These are phyloP conservation scores for Dreissena polymorpha DNA, from an alignment of 1,140 invertebrate species.

Conservation along the genomic window DNA sequence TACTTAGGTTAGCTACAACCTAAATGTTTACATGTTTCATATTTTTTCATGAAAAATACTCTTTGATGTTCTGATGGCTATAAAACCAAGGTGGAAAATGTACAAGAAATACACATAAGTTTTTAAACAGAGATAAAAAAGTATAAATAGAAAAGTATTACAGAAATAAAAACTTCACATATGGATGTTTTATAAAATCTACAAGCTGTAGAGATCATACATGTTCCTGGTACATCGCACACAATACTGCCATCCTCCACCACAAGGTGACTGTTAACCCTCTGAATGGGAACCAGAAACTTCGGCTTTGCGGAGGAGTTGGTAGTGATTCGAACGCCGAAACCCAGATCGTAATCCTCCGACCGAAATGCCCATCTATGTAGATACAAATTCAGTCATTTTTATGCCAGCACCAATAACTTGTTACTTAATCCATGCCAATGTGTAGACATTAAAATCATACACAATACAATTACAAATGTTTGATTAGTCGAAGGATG, in stretches of 20 bases:
- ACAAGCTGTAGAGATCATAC: constrained; percentile 82
- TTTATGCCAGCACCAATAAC: neutral
- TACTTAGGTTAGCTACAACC: too few relatives aligned
- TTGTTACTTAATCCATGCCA: neutral
- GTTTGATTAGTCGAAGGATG: too few relatives aligned
- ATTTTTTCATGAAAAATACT: too few relatives aligned
- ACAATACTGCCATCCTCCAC: constrained; percentile 89
- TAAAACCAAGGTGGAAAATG: too few relatives aligned
- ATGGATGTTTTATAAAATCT: too few relatives aligned
- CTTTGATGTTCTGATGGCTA: too few relatives aligned
- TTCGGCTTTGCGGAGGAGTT: constrained; percentile 82
- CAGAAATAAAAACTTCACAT: too few relatives aligned
- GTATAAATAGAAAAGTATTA: too few relatives aligned
- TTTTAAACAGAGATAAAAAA: too few relatives aligned
- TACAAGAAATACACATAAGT: too few relatives aligned
- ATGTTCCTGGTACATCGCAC: constrained; percentile 88
- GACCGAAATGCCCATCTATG: constrained; percentile 93
- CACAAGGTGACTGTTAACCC: constrained; percentile 88
- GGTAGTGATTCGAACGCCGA: constrained; percentile 86
- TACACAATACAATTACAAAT: too few relatives aligned
- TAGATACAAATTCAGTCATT: constrained; percentile 52
- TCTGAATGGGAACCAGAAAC: constrained; percentile 84
- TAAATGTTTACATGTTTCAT: too few relatives aligned
- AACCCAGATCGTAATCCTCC: constrained; percentile 93
- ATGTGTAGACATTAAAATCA: neutral